phyloP scores from a whole-genome alignment of 2,888 invertebrate species.

The Blastobasis adustella region DNA sequence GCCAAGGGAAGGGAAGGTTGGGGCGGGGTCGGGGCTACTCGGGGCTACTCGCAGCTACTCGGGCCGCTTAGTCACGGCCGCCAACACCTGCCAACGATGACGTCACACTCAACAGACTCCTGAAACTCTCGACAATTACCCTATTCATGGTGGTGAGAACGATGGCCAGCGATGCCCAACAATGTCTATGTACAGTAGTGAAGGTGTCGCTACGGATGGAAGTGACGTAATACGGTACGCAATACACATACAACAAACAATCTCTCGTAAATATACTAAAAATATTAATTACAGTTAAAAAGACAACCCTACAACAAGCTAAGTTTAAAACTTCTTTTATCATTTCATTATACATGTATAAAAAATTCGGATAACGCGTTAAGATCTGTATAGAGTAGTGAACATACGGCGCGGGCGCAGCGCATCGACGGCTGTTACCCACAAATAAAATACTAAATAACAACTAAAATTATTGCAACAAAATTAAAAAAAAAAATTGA shows the following conservation, averaged over 20 bases:
- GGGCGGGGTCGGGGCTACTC: background rate
- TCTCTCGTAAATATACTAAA: no score
- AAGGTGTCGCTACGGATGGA: no score
- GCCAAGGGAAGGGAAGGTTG: background rate
- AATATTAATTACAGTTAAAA: no score
- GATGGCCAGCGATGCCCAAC: no score
- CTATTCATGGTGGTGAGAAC: no score
- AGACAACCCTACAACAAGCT: constrained; percentile 24
- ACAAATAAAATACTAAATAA: constrained; percentile 71
- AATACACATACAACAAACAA: no score
- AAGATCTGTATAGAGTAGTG: constrained; percentile 22
- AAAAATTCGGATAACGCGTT: constrained; percentile 50
- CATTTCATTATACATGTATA: no score
- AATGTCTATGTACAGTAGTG: no score
- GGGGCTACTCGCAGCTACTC: no score
- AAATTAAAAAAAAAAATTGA: constrained; percentile 48
- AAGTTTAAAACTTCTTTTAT: constrained; percentile 26
- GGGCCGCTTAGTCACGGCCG: background rate
- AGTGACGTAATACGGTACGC: no score
- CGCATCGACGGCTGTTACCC: background rate
- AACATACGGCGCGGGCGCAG: background rate
- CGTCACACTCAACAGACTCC: no score
- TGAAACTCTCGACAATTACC: no score
- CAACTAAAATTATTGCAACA: constrained; percentile 65
- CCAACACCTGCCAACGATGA: background rate